Conservation (phyloP, 2,888 invertebrate genomes). For the Cantharis nigra region DNA sequence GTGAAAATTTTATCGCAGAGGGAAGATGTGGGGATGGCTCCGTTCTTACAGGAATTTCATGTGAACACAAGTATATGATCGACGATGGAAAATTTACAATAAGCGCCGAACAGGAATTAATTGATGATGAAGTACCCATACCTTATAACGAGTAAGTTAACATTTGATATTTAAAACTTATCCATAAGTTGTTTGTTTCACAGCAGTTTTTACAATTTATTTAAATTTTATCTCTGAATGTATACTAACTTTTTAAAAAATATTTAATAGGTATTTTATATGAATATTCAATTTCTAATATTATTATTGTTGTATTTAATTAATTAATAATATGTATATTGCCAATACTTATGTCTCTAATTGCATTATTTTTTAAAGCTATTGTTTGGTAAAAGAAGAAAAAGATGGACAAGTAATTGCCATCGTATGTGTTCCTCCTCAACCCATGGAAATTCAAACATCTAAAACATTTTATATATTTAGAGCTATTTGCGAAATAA, state of each 20-base stretch:
- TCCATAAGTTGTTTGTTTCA: background rate
- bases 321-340: no score
- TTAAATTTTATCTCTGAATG: background rate
- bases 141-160: constrained; percentile 7
- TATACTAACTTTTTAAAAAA: no score
- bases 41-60: constrained; percentile 21
- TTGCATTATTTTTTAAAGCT: background rate
- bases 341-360: background rate
- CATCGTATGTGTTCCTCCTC: constrained; percentile 46
- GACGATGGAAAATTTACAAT: constrained; percentile 52
- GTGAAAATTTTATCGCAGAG: constrained; percentile 15
- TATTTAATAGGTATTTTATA: no score
- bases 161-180: background rate
- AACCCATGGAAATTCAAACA: constrained; percentile 34
- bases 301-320: no score
- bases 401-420: constrained; percentile 40
- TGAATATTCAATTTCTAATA: no score
- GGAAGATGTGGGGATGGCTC: constrained; percentile 25
- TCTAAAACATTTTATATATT: constrained; percentile 39
- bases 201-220: background rate
- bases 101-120: constrained; percentile 46
- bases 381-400: constrained; percentile 8
- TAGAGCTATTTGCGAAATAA: constrained; percentile 37
- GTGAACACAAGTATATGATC: constrained; percentile 53
- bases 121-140: constrained; percentile 29